Evolutionary conservation across 2,113 vertebrate species (phyloP).

Genomic region (Pelusios castaneus): DNA sequence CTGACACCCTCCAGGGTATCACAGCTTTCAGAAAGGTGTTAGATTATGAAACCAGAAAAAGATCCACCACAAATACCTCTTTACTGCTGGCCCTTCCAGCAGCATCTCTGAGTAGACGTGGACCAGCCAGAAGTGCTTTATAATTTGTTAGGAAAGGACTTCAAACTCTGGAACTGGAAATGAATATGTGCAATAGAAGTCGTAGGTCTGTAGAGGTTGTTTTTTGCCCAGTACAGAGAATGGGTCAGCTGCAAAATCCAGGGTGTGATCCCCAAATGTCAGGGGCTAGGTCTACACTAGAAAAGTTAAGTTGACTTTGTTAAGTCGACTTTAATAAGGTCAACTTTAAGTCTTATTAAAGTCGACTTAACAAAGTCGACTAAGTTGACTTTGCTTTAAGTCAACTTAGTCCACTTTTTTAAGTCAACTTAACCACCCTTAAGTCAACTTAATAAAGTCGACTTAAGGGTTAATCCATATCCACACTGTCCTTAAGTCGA

Average conservation of each 20-base stretch:
- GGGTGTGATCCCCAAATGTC: neutral
- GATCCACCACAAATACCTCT: neutral
- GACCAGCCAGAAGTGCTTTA: neutral
- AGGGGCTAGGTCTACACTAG: no score
- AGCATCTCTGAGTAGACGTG: neutral
- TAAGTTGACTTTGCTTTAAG: no score
- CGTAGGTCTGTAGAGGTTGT: neutral
- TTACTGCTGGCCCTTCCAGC: neutral
- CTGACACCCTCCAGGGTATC: conserved; percentile 38
- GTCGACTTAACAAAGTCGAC: no score
- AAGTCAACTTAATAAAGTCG: no score
- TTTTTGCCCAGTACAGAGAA: neutral
- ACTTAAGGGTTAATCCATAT: no score
- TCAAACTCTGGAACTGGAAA: neutral
- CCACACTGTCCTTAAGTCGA: no score
- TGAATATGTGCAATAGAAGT: neutral
- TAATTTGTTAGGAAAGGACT: neutral
- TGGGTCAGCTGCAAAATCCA: neutral
- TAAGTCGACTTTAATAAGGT: no score
- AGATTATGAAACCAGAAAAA: conserved; percentile 60
- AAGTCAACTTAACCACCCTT: no score
- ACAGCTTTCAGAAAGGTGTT: conserved; percentile 45
- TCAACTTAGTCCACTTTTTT: no score
- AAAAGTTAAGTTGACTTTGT: no score
- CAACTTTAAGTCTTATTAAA: no score